Base-by-base conservation (phyloP, 2,888 invertebrate genomes). In the Osmoderma eremita region DNA sequence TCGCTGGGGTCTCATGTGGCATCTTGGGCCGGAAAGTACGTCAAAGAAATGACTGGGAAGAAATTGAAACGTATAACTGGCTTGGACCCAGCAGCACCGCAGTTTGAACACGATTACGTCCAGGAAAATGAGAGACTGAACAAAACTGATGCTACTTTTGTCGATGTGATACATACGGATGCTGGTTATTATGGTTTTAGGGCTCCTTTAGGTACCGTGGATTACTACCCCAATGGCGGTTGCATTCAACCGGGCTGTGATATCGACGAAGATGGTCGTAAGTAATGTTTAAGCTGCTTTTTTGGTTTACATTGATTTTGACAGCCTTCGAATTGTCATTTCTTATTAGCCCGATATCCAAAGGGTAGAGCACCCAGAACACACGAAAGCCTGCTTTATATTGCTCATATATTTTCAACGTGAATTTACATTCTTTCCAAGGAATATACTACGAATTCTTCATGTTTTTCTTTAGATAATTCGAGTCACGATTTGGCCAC, bases 171-270 rank as follows among this genome's bases (percentile, higher is more conserved):
- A 70, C 88, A 88, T 75, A 88, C 88, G 5, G 87, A 87, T 69
- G 85, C 84, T 41, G 87, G 86, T 2, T 83, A 83, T 0, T 77
- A 86, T 12, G 86, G 65, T 63, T 77, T 68, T 75, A 3, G 13
- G 18, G 8, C 8, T 10, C 13, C 42, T 42, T 5, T 87, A 15
- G 88, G 86, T 22, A 86, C 87, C 67, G 82, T 83, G 0, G 88
- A 88, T 73, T 87, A 88, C 78, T 87, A 84, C 73, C 84, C 87
- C 5, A 87, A 88, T 70, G 85, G 85, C 6, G 88, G 88, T 0
- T 74, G 76, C n/a, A 81, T 83, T 8, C 91, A 91, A 74, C 90
- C 90, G 0, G 90, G 90, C 0, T 90, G 90, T 76, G 81, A 20
- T 54, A 22, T 15, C 10, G 18, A 61, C 8, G 62, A 65, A 12